Conservation (phyloP, 2,888 invertebrate species). For the Hypolimnas misippus region DNA sequence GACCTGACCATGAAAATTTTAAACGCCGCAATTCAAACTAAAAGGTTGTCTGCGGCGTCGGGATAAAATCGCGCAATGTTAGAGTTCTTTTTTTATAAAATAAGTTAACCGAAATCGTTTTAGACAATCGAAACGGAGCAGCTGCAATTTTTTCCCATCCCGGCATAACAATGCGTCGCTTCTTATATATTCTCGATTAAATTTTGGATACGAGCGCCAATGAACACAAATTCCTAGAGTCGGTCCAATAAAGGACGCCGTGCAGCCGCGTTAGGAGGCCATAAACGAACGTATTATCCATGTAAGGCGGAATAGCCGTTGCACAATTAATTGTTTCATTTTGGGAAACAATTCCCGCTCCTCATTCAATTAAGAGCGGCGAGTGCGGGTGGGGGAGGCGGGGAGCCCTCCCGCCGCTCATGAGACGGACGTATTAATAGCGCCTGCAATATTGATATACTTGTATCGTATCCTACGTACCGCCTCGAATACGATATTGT, state of each 20-base stretch:
- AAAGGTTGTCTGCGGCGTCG: constrained; percentile 49
- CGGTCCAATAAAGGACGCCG: constrained; percentile 82
- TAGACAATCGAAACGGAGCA: constrained; percentile 64
- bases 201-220: constrained; percentile 82
- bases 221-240: constrained; percentile 83
- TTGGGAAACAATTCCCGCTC: constrained; percentile 85
- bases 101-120: constrained; percentile 38
- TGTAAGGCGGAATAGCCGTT: constrained; percentile 85
- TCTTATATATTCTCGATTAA: constrained; percentile 82
- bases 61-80: constrained; percentile 49
- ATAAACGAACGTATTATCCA: constrained; percentile 85
- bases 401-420: constrained; percentile 66
- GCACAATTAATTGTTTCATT: constrained; percentile 85
- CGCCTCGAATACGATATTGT: constrained; percentile 82
- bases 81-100: constrained; percentile 61
- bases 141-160: constrained; percentile 68
- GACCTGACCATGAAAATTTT: constrained; percentile 82
- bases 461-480: constrained; percentile 79
- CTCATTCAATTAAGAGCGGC: constrained; percentile 85
- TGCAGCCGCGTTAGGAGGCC: constrained; percentile 84
- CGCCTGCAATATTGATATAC: constrained; percentile 84
- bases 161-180: constrained; percentile 71
- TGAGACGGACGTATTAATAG: constrained; percentile 84
- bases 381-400: constrained; percentile 63
- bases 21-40: constrained; percentile 71